Evolutionary conservation across 2,888 invertebrate genomes (phyloP), one percentile per base, ranked within the genome.

Genomic region (Diploptera punctata): DNA sequence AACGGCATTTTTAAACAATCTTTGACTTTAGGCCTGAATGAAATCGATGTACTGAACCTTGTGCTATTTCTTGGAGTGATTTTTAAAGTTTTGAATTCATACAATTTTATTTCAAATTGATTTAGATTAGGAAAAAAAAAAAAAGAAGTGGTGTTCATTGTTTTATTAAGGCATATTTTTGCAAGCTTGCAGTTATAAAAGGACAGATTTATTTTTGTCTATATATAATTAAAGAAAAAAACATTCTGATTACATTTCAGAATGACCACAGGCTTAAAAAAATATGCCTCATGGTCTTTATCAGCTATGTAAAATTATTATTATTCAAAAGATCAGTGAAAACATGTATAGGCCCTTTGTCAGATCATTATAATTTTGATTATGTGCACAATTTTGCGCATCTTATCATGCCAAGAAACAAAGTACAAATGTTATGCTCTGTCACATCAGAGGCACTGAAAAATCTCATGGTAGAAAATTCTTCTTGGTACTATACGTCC

Each of bases 21-120:
- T 47, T 29, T 24, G 31, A 57, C 29, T 29, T 71, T 71, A 71
- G 71, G 71, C 71, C 71, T 54, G 43, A 62, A 31, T 67, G 52
- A 67, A 33, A 71, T 71, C 71, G 71, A 71, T 71, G 71, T 67
- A 69, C 33, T 57, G 69, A 54, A 69, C 29, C 47, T 49, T 43
- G 29, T 24, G 26, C 29, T n/a, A 29, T 29, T n/a, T n/a, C n/a
- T n/a, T n/a, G n/a, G n/a, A n/a, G n/a, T n/a, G n/a, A n/a, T n/a
- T n/a, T n/a, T n/a, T n/a, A n/a, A n/a, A n/a, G n/a, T n/a, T n/a
- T n/a, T n/a, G n/a, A n/a, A n/a, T n/a, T n/a, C n/a, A n/a, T n/a
- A n/a, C n/a, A n/a, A 13, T 31, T 57, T 13, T n/a, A 57, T 29
- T 29, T 57, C n/a, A 26, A 13, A 29, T 29, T n/a, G 26, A 2